Evolutionary conservation across 1,140 invertebrate genomes (phyloP).

Genomic region (Aradophagus sp.): DNA sequence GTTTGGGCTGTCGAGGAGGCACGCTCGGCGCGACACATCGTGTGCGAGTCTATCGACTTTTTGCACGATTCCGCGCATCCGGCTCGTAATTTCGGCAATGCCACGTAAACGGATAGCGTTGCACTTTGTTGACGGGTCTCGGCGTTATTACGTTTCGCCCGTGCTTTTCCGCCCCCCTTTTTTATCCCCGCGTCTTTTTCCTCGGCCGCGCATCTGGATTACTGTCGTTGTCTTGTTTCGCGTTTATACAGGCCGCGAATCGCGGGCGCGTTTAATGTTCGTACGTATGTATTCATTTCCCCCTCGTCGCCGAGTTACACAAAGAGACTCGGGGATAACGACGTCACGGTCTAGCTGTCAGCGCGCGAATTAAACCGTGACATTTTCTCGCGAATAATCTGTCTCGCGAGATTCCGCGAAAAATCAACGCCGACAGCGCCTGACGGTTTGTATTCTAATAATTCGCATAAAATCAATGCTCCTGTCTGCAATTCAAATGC

Average conservation of each 20-base stretch:
- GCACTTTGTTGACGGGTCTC: conserved; percentile 36
- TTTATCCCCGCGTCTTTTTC: too few relatives aligned
- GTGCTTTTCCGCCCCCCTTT: too few relatives aligned
- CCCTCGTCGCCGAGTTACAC: conserved; percentile 27
- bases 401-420: conserved; percentile 37
- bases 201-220: too few relatives aligned
- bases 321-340: conserved; percentile 30
- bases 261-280: conserved; percentile 37
- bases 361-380: conserved; percentile 46
- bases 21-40: too few relatives aligned
- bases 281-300: conserved; percentile 22
- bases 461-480: conserved; percentile 38
- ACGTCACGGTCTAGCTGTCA: conserved; percentile 45
- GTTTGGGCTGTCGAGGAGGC: too few relatives aligned
- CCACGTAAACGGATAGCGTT: conserved; percentile 33
- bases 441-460: conserved; percentile 28
- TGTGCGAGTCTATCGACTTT: too few relatives aligned
- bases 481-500: conserved; percentile 23
- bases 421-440: conserved; percentile 32
- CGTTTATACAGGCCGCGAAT: conserved; percentile 22
- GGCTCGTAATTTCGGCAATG: conserved; percentile 32
- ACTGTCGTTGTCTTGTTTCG: conserved; percentile 24
- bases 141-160: conserved; percentile 14
- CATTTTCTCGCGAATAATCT: conserved; percentile 51
- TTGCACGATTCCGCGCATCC: background rate